Evolutionary conservation across 2,797 vertebrate species (phyloP).

Genomic region (Bradypodion ventrale): DNA sequence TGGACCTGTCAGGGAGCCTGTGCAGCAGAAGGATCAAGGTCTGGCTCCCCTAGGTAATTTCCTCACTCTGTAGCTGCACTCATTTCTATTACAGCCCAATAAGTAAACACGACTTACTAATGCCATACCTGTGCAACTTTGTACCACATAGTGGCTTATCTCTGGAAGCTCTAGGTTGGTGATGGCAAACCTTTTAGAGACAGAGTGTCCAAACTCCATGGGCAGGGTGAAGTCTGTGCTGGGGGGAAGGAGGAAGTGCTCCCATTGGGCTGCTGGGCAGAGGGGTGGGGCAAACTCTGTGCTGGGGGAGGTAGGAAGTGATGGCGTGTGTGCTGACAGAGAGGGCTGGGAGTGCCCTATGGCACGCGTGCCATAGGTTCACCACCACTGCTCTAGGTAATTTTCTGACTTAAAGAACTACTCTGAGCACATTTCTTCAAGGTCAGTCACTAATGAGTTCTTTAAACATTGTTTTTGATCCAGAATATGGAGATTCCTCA

Average conservation of each 20-base stretch:
- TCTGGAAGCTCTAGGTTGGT: neutral
- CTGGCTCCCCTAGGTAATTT: slow-evolving; percentile 71
- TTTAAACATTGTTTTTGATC: slow-evolving; percentile 51
- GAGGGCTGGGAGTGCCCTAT: too few relatives aligned
- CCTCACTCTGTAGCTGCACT: neutral
- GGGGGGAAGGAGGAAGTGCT: too few relatives aligned
- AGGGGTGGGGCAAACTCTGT: too few relatives aligned
- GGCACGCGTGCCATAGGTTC: too few relatives aligned
- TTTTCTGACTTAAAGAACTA: neutral
- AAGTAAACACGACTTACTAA: neutral
- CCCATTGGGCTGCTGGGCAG: too few relatives aligned
- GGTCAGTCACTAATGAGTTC: slow-evolving; percentile 13
- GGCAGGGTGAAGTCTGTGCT: too few relatives aligned
- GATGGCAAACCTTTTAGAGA: too few relatives aligned
- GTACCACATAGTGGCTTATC: neutral
- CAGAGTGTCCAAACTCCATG: too few relatives aligned
- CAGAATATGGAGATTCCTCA: slow-evolving; percentile 67
- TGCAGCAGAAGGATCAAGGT: slow-evolving; percentile 67
- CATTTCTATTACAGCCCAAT: neutral
- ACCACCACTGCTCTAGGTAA: too few relatives aligned
- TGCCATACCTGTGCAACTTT: neutral
- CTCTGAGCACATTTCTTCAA: neutral
- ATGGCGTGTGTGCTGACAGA: too few relatives aligned
- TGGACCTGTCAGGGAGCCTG: slow-evolving; percentile 58
- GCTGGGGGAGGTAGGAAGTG: too few relatives aligned